Evolutionary conservation across 2,888 invertebrate genomes (phyloP).

Genomic region (Ochropleura plecta): DNA sequence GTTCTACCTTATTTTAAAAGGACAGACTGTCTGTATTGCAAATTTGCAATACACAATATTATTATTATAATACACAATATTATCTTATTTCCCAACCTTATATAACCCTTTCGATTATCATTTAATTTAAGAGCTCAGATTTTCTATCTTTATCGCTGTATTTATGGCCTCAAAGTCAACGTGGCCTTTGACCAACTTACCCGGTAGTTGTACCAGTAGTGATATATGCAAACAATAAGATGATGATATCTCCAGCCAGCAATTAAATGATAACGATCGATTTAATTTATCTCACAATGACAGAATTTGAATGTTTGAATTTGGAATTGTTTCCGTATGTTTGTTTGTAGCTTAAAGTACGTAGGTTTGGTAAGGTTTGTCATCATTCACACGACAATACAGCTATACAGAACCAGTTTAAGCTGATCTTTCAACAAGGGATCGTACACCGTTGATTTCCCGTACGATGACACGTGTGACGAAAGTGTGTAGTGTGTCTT

Average conservation of each 20-base stretch:
- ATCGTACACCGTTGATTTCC: too few species aligned
- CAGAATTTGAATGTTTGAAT: constrained; percentile 49
- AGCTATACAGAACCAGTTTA: too few species aligned
- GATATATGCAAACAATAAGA: constrained; percentile 60
- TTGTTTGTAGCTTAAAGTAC: background rate
- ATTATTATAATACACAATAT: constrained; percentile 7
- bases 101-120: constrained; percentile 36
- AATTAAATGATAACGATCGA: constrained; percentile 70
- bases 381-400: too few species aligned
- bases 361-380: too few species aligned
- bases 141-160: constrained; percentile 39
- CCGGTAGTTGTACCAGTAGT: constrained; percentile 48
- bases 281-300: constrained; percentile 72
- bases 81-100: constrained; percentile 23
- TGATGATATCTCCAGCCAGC: constrained; percentile 62
- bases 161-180: constrained; percentile 50
- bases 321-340: constrained; percentile 25
- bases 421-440: too few species aligned
- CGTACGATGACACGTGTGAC: too few species aligned
- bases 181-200: constrained; percentile 53
- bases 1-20: background rate
- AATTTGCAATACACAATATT: background rate
- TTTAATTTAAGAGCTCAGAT: constrained; percentile 29
- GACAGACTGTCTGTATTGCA: background rate
- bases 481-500: too few species aligned